Base-by-base conservation (phyloP, 2,113 vertebrate genomes). In the Platysternon megacephalum region DNA sequence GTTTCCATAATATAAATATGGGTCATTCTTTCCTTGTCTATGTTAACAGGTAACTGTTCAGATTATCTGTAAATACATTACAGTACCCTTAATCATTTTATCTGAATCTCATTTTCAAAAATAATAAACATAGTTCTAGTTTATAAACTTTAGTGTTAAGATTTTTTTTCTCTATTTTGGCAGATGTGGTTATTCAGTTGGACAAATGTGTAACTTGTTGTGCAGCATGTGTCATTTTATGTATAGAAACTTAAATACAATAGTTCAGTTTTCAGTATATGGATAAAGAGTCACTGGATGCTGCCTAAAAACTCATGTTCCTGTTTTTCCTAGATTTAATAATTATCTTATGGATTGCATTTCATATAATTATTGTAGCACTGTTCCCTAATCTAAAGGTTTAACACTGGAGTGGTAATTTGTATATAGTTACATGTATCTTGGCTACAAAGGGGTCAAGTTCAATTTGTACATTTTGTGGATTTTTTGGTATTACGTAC, bases 71-170 rank as follows among this genome's bases (percentile, higher is more conserved):
- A 74, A 82, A 55, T 3, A n/a, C n/a, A 55, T 13, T 55, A 26
- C 13, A 39, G n/a, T 42, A n/a, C 39, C 19, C 42, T 29, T 26
- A 39, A 17, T 55, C 13, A 42, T 35, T 35, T 46, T 61, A 61
- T 58, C 39, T 65, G 10, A 83, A 65, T 76, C 39, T 78, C 42
- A 13, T 78, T 46, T 90, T 87, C 85, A 81, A 85, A 58, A 92
- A 46, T 4, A 79, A 72, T 35, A 12, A 52, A 4, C 61, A 42
- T 82, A 51, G 84, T 86, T 58, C 51, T 90, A 13, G 3, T 6
- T 79, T 84, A 83, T 35, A 82, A 94, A 91, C 78, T 52, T 11
- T 42, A 13, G 42, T 4, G 4, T 22, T n/a, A 81, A 84, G 26
- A 65, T 24, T 52, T 6, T 2, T 78, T 13, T 84, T 44, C 8